These are phyloP conservation scores for Pygocentrus nattereri DNA, from an alignment of 2,797 vertebrate genomes.

Conservation along the genomic window DNA sequence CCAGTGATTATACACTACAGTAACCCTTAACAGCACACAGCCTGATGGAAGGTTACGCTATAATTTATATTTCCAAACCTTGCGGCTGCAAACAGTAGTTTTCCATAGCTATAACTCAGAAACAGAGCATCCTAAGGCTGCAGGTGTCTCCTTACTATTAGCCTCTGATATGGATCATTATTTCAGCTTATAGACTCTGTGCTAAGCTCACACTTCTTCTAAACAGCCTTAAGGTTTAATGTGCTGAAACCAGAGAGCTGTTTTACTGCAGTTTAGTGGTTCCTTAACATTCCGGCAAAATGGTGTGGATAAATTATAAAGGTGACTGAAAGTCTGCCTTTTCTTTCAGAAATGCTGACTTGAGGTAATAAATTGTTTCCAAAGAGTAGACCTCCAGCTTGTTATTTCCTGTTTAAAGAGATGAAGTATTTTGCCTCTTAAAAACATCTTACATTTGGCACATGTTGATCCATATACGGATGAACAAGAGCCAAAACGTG, in stretches of 20 bases:
- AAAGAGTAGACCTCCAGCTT: not conserved
- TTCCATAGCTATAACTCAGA: not conserved
- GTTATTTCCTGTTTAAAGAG: constrained; percentile 6
- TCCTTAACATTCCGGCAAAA: not conserved
- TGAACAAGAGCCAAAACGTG: not conserved
- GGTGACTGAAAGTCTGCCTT: not conserved
- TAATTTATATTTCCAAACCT: not conserved
- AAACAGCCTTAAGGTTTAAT: no score
- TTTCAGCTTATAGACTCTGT: not conserved
- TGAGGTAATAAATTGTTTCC: not conserved
- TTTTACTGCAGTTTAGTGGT: not conserved
- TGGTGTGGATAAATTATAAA: not conserved
- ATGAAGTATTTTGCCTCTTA: constrained; percentile 1
- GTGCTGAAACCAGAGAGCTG: not conserved
- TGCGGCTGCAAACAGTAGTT: not conserved
- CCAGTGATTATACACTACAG: constrained; percentile 23
- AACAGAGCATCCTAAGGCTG: not conserved
- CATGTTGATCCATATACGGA: not conserved
- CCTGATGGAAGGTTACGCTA: not conserved
- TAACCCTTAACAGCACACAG: constrained; percentile 10
- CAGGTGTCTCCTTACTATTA: no score
- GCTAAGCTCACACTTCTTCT: not conserved
- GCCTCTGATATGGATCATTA: not conserved
- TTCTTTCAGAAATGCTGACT: constrained; percentile 2
- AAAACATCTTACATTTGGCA: no score